Evolutionary conservation across 2,888 invertebrate genomes (phyloP).

Genomic region (Nycteola revayana): DNA sequence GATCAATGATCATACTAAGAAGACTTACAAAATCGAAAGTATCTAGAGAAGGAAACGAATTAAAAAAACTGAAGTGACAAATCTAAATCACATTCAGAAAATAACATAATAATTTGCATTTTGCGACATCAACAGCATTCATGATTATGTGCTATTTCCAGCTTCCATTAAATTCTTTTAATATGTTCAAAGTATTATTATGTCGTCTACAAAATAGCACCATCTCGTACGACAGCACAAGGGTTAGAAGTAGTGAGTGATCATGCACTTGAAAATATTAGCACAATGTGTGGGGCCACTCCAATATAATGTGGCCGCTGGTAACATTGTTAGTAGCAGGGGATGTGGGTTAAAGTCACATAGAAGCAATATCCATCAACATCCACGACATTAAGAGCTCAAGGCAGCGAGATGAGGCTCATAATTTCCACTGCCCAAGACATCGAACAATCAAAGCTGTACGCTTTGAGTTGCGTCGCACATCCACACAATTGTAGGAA

Average conservation of each 20-base stretch:
- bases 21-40: too few species aligned
- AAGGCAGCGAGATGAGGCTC: slow-evolving; percentile 63
- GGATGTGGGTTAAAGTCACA: slow-evolving; percentile 59
- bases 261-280: slow-evolving; percentile 56
- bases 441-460: slow-evolving; percentile 78
- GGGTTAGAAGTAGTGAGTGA: slow-evolving; percentile 43
- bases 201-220: slow-evolving; percentile 47
- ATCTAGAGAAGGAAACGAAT: too few species aligned
- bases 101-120: slow-evolving; percentile 20
- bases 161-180: slow-evolving; percentile 17
- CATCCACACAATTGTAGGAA: slow-evolving; percentile 39
- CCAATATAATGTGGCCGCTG: slow-evolving; percentile 24
- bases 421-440: slow-evolving; percentile 65
- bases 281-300: slow-evolving; percentile 21
- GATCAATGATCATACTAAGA: too few species aligned
- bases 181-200: neutral
- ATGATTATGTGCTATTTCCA: slow-evolving; percentile 52
- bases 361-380: slow-evolving; percentile 73
- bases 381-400: slow-evolving; percentile 77
- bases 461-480: slow-evolving; percentile 67
- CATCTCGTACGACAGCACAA: slow-evolving; percentile 48
- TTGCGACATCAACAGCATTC: slow-evolving; percentile 54
- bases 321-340: slow-evolving; percentile 41
- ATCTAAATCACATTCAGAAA: slow-evolving; percentile 36
- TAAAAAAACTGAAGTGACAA: slow-evolving; percentile 1